Evolutionary conservation across 2,113 vertebrate species (phyloP).

Genomic region (Zosterops lateralis): DNA sequence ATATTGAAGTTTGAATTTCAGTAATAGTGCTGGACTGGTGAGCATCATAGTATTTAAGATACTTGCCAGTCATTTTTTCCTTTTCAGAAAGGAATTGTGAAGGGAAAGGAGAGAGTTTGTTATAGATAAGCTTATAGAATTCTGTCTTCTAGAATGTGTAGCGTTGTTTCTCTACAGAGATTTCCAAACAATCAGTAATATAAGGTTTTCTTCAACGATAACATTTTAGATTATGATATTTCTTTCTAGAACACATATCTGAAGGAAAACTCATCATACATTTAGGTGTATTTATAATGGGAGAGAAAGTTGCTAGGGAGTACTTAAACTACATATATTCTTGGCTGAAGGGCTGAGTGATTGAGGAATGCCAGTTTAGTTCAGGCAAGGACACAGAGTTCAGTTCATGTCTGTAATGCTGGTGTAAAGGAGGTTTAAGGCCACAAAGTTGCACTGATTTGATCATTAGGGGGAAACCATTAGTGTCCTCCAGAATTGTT

Average conservation of each 20-base stretch:
- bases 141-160: background rate
- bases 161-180: background rate
- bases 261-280: background rate
- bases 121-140: background rate
- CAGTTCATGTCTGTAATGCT: background rate
- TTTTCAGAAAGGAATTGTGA: background rate
- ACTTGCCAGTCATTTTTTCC: background rate
- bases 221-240: background rate
- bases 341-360: background rate
- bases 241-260: background rate
- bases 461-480: background rate
- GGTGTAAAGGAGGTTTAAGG: background rate
- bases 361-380: background rate
- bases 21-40: background rate
- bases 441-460: background rate
- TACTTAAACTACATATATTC: background rate
- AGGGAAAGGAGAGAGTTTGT: background rate
- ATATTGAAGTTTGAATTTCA: conserved; percentile 26
- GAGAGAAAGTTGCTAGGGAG: background rate
- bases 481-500: background rate
- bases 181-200: background rate
- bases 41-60: background rate
- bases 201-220: background rate
- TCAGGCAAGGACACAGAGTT: background rate
- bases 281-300: background rate